A percentile compares a stretch with the other conserved stretches of the same genome.
Conservation (phyloP, 2,888 invertebrate genomes). For the Pedicia rivosa region DNA sequence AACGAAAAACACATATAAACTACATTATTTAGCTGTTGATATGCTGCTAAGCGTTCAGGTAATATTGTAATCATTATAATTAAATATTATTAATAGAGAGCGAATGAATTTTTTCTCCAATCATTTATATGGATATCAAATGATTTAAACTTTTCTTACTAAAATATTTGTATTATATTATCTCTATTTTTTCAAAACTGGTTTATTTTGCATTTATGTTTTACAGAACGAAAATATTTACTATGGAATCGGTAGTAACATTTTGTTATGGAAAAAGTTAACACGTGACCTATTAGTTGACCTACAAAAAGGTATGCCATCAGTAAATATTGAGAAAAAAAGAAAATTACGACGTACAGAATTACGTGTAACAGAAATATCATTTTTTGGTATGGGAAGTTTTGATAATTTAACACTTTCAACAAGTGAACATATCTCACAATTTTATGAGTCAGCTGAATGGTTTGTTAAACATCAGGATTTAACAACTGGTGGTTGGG, state of each 20-base stretch:
- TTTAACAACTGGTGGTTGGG: constrained; percentile 76
- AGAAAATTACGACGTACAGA: constrained; percentile 27
- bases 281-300: constrained; percentile 82
- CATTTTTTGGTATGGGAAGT: constrained; percentile 53
- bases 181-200: too few relatives aligned
- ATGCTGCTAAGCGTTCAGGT: constrained; percentile 57
- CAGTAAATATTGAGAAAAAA: constrained; percentile 34
- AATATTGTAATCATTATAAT: too few relatives aligned
- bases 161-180: too few relatives aligned
- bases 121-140: too few relatives aligned
- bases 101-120: too few relatives aligned
- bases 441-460: constrained; percentile 82
- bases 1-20: constrained; percentile 56
- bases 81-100: too few relatives aligned
- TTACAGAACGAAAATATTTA: constrained; percentile 58
- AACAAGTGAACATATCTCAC: constrained; percentile 72
- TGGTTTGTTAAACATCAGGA: constrained; percentile 88
- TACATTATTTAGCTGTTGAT: constrained; percentile 69
- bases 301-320: constrained; percentile 60
- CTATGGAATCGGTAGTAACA: constrained; percentile 59
- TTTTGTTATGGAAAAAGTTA: constrained; percentile 55
- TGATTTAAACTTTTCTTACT: too few relatives aligned
- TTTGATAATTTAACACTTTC: constrained; percentile 64
- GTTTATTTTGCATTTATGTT: too few relatives aligned
- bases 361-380: constrained; percentile 42